phyloP scores from a whole-genome alignment of 2,113 vertebrate genomes.

The Cyanoramphus novaezelandiae region DNA sequence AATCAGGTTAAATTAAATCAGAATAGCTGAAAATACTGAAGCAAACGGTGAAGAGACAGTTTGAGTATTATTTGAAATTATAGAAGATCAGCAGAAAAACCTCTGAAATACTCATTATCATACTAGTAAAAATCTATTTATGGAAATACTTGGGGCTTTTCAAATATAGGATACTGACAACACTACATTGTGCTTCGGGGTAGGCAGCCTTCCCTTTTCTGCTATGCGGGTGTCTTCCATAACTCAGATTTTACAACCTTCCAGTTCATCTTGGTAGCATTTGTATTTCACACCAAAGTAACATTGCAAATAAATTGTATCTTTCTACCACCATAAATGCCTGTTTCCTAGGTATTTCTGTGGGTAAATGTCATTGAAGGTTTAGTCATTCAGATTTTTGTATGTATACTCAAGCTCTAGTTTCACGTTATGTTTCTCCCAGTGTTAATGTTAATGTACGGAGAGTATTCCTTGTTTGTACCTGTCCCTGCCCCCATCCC shows the following conservation, averaged over 20 bases:
- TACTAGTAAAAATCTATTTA: neutral
- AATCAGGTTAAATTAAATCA: neutral
- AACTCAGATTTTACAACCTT: neutral
- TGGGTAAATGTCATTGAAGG: neutral
- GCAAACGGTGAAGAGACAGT: neutral
- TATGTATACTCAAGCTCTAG: neutral
- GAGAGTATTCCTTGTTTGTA: neutral
- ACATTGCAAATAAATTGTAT: neutral
- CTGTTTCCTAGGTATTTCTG: neutral
- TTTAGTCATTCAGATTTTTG: neutral
- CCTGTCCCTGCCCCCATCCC: too few relatives aligned
- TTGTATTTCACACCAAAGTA: neutral
- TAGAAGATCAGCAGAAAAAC: neutral
- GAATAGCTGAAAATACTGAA: constrained; percentile 8
- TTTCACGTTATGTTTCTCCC: neutral
- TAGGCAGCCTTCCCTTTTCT: neutral
- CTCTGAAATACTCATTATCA: neutral
- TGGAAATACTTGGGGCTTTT: neutral
- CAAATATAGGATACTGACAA: neutral
- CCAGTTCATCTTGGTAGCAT: neutral
- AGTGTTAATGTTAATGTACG: neutral
- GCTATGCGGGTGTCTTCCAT: neutral
- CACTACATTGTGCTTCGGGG: neutral
- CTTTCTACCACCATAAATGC: neutral
- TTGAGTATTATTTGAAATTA: neutral